Percentiles rank a stretch among this genome's conserved stretches.
Conservation (phyloP, 2,888 invertebrate species). For the Adelognathus sp. region DNA sequence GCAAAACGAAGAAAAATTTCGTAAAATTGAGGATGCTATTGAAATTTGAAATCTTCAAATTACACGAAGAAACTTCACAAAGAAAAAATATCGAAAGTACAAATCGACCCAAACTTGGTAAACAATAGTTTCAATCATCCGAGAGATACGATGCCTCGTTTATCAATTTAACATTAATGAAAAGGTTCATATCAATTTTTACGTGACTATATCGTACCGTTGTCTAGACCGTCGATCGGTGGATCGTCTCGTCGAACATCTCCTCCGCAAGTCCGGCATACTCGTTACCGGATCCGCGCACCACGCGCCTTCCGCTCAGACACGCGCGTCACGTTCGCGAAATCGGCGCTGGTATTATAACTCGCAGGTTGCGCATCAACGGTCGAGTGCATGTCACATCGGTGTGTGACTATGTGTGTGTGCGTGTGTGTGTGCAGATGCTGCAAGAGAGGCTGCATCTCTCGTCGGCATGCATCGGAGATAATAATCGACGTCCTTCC, state of each 20-base stretch:
- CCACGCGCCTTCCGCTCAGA: conserved; percentile 74
- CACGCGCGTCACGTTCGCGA: conserved; percentile 76
- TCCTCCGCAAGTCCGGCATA: conserved; percentile 45
- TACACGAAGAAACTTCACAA: no score
- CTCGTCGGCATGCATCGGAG: conserved; percentile 38
- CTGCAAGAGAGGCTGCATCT: conserved; percentile 29
- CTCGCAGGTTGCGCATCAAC: conserved; percentile 58
- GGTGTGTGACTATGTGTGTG: background rate
- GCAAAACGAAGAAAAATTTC: no score
- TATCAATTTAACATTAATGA: no score
- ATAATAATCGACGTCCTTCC: conserved; percentile 64
- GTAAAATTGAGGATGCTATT: no score
- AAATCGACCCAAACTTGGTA: no score
- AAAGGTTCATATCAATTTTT: no score
- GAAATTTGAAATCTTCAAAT: no score
- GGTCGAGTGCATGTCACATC: conserved; percentile 28
- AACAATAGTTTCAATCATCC: no score
- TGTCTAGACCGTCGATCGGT: background rate
- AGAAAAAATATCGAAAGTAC: no score
- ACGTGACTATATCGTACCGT: no score
- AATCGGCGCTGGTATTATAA: conserved; percentile 71
- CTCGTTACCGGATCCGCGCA: conserved; percentile 66
- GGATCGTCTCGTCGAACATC: conserved; percentile 21
- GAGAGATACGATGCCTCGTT: no score
- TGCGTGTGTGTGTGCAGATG: no score